Percentiles rank a stretch among this genome's conserved stretches.
These are phyloP conservation scores for Frieseomelitta varia DNA, from an alignment of 1,140 invertebrate species.

Conservation along the genomic window DNA sequence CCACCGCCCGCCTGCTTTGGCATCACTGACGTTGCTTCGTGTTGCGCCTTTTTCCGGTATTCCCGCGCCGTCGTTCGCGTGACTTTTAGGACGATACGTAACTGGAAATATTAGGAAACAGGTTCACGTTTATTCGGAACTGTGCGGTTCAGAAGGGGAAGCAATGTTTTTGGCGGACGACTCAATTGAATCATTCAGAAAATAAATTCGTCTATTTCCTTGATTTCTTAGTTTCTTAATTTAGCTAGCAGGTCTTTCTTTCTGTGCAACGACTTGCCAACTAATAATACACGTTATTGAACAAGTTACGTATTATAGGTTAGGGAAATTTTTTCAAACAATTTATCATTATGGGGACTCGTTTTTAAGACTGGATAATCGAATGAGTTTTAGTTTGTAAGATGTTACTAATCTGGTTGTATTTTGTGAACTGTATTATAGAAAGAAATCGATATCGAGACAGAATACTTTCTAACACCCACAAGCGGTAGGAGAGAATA, in stretches of 20 bases:
- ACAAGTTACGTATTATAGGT: no score
- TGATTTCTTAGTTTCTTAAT: neutral
- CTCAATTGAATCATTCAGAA: neutral
- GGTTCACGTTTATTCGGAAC: neutral
- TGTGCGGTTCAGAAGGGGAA: neutral
- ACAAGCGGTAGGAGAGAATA: neutral
- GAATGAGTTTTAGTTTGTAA: neutral
- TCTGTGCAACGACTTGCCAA: no score
- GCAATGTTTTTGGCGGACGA: neutral
- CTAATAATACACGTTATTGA: no score
- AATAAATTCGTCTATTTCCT: neutral
- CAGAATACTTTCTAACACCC: neutral
- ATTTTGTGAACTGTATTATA: neutral
- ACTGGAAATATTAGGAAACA: neutral
- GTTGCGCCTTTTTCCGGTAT: neutral
- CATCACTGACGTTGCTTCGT: neutral
- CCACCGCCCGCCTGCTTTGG: neutral
- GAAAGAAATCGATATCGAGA: neutral
- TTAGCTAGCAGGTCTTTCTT: neutral
- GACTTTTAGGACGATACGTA: neutral
- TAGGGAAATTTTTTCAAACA: no score
- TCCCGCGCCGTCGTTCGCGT: neutral
- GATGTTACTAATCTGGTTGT: neutral
- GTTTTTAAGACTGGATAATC: no score
- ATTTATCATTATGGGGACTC: no score